Base-by-base conservation (phyloP, 2,113 vertebrate species). In the Coptodon bakossiorum region DNA sequence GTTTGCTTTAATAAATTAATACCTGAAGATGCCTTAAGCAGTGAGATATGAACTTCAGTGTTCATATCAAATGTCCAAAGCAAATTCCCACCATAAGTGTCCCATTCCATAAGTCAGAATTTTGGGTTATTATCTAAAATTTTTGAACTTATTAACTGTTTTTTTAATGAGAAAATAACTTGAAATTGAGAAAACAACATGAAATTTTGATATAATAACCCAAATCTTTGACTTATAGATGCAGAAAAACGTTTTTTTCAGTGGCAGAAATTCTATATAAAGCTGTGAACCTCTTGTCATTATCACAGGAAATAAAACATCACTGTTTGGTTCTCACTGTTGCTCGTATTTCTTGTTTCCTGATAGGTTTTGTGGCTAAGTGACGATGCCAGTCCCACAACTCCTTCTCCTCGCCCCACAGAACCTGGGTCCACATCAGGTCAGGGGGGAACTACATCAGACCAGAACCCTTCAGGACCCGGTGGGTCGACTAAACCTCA, bases 321-420 rank as follows among this genome's bases (percentile, higher is more conserved):
- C 43, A 85, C 6, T 80, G 43, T 80, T 78, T 6, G 11, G 14
- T 61, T 13, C 66, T 40, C 16, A 36, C 19, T 53, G 48, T 6
- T 86, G 3, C 45, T 83, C 29, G 13, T 27, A 19, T 78, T 5
- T 11, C 71, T 68, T 81, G 5, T 86, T 13, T 61, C 40, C 80
- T 40, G 9, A 1, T 88, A 98, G 98, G 91, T 98, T 89, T 90
- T 98, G 83, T 98, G 96, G 96, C 90, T 98, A 8, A 96, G 94
- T 53, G 97, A 98, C 10, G 95, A 96, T n/a, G 91, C 88, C 66
- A 96, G 36, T 91, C 96, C 90, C 52, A 96, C 86, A 13, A 96
- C 87, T 38, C 92, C 92, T 3, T 96, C 86, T 9, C 95, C 90
- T 78, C 76, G 56, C 61, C 96, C 71, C 59, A 89, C n/a, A 53